Percentiles rank a stretch among this genome's conserved stretches.
Conservation (phyloP, 2,797 vertebrate species). For the Echiichthys vipera region DNA sequence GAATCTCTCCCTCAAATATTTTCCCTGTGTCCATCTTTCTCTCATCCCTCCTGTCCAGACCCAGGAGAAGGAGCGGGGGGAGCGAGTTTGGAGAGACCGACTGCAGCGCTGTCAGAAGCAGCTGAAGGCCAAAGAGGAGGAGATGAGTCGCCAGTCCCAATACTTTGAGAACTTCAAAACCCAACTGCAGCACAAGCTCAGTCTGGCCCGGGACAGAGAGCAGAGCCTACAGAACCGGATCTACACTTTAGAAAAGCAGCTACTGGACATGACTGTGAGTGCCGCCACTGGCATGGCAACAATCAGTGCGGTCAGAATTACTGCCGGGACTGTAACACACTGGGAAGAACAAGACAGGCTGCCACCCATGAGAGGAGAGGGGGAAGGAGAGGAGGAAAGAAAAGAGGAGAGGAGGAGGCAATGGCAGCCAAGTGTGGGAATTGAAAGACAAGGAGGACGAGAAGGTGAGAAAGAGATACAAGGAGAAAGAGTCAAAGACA, state of each 20-base stretch:
- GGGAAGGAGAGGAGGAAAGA: slow-evolving; percentile 67
- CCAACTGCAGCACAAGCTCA: slow-evolving; percentile 84
- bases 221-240: slow-evolving; percentile 80
- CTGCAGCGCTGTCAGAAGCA: slow-evolving; percentile 83
- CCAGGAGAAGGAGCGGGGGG: slow-evolving; percentile 79
- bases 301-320: slow-evolving; percentile 60
- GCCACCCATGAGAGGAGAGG: slow-evolving; percentile 60
- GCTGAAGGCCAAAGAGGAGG: slow-evolving; percentile 86
- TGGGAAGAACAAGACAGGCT: slow-evolving; percentile 64
- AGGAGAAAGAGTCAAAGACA: slow-evolving; percentile 31
- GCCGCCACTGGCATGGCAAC: slow-evolving; percentile 59
- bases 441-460: slow-evolving; percentile 26
- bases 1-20: neutral
- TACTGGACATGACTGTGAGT: slow-evolving; percentile 80
- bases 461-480: slow-evolving; percentile 27
- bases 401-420: slow-evolving; percentile 57
- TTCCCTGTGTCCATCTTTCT: neutral
- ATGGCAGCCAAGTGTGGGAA: slow-evolving; percentile 44
- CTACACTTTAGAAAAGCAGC: slow-evolving; percentile 83
- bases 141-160: slow-evolving; percentile 84
- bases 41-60: slow-evolving; percentile 65
- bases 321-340: slow-evolving; percentile 49
- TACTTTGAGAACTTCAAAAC: slow-evolving; percentile 89
- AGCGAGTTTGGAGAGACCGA: slow-evolving; percentile 80
- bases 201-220: slow-evolving; percentile 80